phyloP scores from a whole-genome alignment of 2,888 invertebrate species.

The Lapara coniferarum region DNA sequence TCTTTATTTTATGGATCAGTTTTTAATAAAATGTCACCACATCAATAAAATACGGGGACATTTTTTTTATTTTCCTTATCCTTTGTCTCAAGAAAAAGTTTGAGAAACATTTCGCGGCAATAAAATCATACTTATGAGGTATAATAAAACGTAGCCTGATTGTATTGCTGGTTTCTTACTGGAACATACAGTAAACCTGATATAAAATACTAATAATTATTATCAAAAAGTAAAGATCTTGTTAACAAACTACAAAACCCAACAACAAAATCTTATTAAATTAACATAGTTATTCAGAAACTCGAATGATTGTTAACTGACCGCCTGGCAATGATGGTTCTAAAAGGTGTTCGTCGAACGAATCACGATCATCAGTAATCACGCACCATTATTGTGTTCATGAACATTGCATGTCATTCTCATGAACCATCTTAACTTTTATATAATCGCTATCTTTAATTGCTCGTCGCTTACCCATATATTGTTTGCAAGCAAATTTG shows the following conservation, averaged over 20 bases:
- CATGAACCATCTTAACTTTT: not conserved
- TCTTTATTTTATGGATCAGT: not conserved
- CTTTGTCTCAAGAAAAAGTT: not conserved
- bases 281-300: no score
- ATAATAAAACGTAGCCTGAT: no score
- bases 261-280: no score
- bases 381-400: not conserved
- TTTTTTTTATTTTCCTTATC: not conserved
- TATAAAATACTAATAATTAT: no score
- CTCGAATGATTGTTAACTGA: not conserved
- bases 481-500: not conserved
- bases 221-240: no score
- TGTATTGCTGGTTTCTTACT: no score
- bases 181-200: no score
- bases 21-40: conserved; percentile 1
- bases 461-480: conserved; percentile 9
- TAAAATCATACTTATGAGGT: not conserved
- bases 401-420: conserved; percentile 10
- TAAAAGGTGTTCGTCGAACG: not conserved
- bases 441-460: not conserved
- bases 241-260: no score
- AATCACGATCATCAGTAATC: not conserved
- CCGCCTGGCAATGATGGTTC: not conserved
- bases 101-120: not conserved
- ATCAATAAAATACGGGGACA: conserved; percentile 2